Percentiles rank a stretch among this genome's conserved stretches.
phyloP scores from a whole-genome alignment of 2,113 vertebrate genomes.

The Lasiurus cinereus region DNA sequence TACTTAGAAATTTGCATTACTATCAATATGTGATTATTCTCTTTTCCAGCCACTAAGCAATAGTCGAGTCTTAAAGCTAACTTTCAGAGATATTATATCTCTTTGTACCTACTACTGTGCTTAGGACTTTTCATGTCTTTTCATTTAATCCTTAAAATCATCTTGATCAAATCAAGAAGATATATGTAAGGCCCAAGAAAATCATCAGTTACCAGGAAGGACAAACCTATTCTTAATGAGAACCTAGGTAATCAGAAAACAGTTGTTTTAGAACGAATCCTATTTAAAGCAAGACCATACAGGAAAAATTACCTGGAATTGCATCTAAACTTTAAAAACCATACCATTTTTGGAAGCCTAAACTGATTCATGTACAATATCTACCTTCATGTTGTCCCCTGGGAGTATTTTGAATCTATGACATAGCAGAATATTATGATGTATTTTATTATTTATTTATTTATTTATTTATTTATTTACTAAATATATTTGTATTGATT shows the following conservation, averaged over 20 bases:
- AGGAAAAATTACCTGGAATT: conserved; percentile 13
- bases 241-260: not conserved
- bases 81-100: not conserved
- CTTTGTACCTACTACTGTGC: not conserved
- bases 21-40: conserved; percentile 8
- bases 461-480: too few relatives aligned
- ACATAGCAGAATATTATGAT: not conserved
- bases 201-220: not conserved
- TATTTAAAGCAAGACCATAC: not conserved
- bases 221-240: not conserved
- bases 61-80: conserved; percentile 10
- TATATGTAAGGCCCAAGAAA: not conserved
- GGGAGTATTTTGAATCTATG: conserved; percentile 25
- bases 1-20: not conserved
- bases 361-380: not conserved
- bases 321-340: not conserved
- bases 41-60: not conserved
- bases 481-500: not conserved
- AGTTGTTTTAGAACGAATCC: not conserved
- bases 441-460: not conserved
- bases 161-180: not conserved
- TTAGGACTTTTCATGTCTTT: not conserved
- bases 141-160: conserved; percentile 37
- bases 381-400: not conserved
- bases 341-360: not conserved